phyloP scores from a whole-genome alignment of 2,797 vertebrate species.

The Luscinia luscinia region DNA sequence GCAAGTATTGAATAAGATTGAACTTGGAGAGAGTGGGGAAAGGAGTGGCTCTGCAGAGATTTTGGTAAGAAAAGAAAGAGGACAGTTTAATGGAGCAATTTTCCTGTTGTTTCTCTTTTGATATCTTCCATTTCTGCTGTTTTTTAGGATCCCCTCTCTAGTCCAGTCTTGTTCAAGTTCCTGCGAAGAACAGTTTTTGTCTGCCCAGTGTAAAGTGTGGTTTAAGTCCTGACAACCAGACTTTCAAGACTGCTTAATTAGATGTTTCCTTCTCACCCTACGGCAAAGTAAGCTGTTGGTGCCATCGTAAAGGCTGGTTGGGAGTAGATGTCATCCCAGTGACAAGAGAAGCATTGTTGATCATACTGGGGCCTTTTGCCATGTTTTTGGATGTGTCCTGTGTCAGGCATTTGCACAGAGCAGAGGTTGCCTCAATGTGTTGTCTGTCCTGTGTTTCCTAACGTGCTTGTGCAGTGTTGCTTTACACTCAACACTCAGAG shows the following conservation, averaged over 20 bases:
- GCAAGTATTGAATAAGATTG: neutral
- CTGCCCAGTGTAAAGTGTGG: neutral
- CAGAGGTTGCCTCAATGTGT: neutral
- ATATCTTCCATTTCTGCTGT: neutral
- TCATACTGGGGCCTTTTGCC: neutral
- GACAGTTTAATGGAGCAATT: neutral
- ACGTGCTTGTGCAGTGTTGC: neutral
- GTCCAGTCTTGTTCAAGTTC: neutral
- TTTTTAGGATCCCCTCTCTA: neutral
- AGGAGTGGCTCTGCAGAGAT: neutral
- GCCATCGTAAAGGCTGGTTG: neutral
- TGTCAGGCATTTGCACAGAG: neutral
- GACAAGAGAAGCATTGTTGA: neutral
- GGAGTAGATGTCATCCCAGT: neutral
- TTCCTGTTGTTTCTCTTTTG: neutral
- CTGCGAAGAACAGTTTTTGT: neutral
- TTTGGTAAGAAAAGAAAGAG: neutral
- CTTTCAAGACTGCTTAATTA: slow-evolving; percentile 5
- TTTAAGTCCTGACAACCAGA: neutral
- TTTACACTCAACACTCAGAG: neutral
- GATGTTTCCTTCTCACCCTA: slow-evolving; percentile 8
- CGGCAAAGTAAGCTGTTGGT: neutral
- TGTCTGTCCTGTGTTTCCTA: neutral
- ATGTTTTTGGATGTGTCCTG: neutral
- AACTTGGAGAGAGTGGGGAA: neutral